Base-by-base conservation (phyloP, 2,888 invertebrate species). In the Vandiemenella viatica region DNA sequence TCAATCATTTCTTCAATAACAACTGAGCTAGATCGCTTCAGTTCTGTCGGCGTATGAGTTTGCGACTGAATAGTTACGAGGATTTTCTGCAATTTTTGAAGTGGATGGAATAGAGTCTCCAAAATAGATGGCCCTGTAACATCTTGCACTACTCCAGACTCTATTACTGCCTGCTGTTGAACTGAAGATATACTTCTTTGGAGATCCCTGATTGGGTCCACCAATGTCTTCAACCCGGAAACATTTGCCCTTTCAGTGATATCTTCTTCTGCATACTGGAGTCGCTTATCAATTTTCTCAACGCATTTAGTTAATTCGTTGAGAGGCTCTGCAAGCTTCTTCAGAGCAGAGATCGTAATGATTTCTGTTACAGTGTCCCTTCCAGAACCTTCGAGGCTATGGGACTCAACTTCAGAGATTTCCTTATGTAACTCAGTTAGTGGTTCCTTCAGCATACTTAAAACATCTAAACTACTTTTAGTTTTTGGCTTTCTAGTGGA, bases 281-380 rank as follows among this genome's bases (percentile, higher is more conserved):
- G n/a, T 13, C 17, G n/a, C 1, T n/a, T n/a, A 7, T 16, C 42
- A 6, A 20, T 13, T 16, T n/a, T 15, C 13, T 42, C 19, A n/a
- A 42, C 42, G 5, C 20, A n/a, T 19, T 19, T 37, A 5, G n/a
- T 17, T 21, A 49, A 16, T 10, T 43, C 38, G 23, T 52, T 49
- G 4, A 59, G 22, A n/a, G 60, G 58, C 10, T 52, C 49, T 4
- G 53, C 13, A 2, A 60, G 51, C 20, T 52, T 43, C 18, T 55
- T 52, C 32, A 60, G 32, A 5, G 55, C 21, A 3, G 52, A 23
- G 5, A 50, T 16, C 32, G 50, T 43, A 26, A 40, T 38, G 22
- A 50, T 41, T 40, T 49, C 46, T 17, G 40, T 32, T 32, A 32
- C 32, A 32, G 32, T 32, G 10, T 32, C 32, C n/a, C 10, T 10